phyloP scores from a whole-genome alignment of 1,140 invertebrate genomes.

The Cyclina sinensis region DNA sequence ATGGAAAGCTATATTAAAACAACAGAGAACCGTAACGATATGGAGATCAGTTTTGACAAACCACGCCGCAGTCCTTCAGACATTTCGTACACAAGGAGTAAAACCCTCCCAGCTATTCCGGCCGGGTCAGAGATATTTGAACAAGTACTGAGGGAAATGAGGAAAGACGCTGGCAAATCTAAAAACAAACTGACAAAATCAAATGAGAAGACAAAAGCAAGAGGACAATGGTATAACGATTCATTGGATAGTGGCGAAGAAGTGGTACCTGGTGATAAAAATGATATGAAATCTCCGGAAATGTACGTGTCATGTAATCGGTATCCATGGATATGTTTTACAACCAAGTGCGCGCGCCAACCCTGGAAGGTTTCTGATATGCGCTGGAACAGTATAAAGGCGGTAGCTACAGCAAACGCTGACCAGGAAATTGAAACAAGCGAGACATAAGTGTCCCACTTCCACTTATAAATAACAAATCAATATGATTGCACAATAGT shows the following conservation, averaged over 20 bases:
- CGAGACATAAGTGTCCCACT: no score
- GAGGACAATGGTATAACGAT: not conserved
- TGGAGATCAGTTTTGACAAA: not conserved
- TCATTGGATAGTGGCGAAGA: not conserved
- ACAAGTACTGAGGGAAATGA: not conserved
- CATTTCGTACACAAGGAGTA: not conserved
- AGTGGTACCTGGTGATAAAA: not conserved
- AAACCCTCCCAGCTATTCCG: not conserved
- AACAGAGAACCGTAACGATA: not conserved
- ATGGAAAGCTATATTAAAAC: not conserved
- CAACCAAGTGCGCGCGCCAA: not conserved
- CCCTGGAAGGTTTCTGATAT: not conserved
- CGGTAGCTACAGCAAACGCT: not conserved
- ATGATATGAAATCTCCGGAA: no score
- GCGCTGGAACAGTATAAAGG: not conserved
- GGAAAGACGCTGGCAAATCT: not conserved
- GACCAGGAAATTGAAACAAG: not conserved
- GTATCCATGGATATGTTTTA: not conserved
- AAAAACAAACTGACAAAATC: not conserved
- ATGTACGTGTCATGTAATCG: not conserved
- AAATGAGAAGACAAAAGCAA: not conserved
- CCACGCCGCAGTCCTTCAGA: not conserved
- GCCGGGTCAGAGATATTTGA: constrained; percentile 7
- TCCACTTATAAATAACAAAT: no score
- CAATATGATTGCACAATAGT: no score